Percentiles rank a stretch among this genome's conserved stretches.
These are phyloP conservation scores for Festucalex cinctus DNA, from an alignment of 2,113 vertebrate species.

Conservation along the genomic window DNA sequence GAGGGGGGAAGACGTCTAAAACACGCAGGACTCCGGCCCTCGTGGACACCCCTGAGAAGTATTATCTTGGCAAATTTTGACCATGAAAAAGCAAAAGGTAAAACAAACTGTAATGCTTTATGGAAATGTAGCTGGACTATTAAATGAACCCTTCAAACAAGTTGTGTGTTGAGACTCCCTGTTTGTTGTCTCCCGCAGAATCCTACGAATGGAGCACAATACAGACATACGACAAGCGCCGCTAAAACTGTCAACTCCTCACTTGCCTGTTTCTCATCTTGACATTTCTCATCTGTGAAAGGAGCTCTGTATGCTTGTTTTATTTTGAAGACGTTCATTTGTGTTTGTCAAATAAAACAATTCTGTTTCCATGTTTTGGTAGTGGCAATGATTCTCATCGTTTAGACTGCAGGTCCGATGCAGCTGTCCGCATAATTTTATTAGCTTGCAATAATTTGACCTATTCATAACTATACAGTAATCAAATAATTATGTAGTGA, in stretches of 20 bases:
- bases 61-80: too few species aligned
- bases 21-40: too few species aligned
- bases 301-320: background rate
- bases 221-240: slow-evolving; percentile 81
- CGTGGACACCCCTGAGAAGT: too few species aligned
- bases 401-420: too few species aligned
- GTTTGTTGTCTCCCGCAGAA: slow-evolving; percentile 64
- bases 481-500: too few species aligned
- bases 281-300: slow-evolving; percentile 42
- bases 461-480: too few species aligned
- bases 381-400: slow-evolving; percentile 35
- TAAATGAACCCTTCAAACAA: too few species aligned
- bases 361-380: slow-evolving; percentile 60
- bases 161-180: background rate
- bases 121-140: background rate
- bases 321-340: slow-evolving; percentile 66
- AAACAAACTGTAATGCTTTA: too few species aligned
- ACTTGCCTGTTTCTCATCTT: slow-evolving; percentile 45
- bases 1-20: too few species aligned
- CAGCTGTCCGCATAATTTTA: too few species aligned
- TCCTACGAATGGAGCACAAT: slow-evolving; percentile 81
- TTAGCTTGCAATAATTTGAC: too few species aligned
- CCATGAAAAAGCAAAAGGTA: too few species aligned
- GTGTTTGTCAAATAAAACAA: slow-evolving; percentile 69
- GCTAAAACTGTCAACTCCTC: slow-evolving; percentile 53